Percentiles rank a stretch among this genome's conserved stretches.
Conservation (phyloP, 2,888 invertebrate species). For the Apantesis nais region DNA sequence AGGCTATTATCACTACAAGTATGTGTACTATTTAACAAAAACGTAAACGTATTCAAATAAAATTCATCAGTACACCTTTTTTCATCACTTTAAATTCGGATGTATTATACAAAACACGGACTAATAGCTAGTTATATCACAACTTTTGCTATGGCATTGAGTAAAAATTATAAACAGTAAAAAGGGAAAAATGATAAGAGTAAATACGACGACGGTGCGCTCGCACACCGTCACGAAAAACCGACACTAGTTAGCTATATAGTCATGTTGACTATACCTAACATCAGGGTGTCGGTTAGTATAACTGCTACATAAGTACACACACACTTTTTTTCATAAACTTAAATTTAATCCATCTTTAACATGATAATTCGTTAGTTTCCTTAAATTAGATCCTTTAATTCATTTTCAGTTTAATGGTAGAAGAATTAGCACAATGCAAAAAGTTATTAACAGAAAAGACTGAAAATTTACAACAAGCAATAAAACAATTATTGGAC, state of each 20-base stretch:
- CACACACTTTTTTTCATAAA: background rate
- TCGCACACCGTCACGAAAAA: no score
- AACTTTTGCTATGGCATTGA: background rate
- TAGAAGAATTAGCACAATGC: conserved; percentile 95
- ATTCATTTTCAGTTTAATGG: conserved; percentile 90
- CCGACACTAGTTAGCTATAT: no score
- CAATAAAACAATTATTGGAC: conserved; percentile 88
- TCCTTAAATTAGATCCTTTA: background rate
- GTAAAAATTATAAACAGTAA: background rate
- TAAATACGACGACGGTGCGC: no score
- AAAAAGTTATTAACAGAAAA: conserved; percentile 91
- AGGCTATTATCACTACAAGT: no score
- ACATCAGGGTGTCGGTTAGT: no score
- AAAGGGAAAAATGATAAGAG: no score
- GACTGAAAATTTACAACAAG: conserved; percentile 89
- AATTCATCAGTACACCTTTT: no score
- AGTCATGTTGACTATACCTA: no score
- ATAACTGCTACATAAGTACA: background rate
- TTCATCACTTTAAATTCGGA: no score
- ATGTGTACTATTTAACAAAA: no score
- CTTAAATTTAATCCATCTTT: background rate
- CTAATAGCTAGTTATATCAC: background rate
- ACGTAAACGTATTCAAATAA: no score
- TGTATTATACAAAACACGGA: background rate
- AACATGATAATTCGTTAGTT: background rate